Evolutionary conservation across 2,113 vertebrate genomes (phyloP).

Genomic region (Chinchilla lanigera): DNA sequence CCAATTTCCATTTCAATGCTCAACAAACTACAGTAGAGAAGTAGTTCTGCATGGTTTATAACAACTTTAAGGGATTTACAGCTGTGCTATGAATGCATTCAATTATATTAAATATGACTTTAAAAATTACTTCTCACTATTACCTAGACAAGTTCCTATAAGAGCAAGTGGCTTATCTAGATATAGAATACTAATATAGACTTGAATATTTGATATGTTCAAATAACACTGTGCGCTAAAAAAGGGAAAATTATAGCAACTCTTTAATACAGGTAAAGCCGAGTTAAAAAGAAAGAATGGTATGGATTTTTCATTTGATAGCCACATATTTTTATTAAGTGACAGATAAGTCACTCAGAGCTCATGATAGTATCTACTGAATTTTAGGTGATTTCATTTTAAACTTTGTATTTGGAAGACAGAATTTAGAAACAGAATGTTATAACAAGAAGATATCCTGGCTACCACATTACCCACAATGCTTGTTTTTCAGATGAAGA

Average conservation of each 20-base stretch:
- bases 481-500: background rate
- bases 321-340: constrained; percentile 4
- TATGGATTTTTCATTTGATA: background rate
- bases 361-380: background rate
- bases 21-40: constrained; percentile 76
- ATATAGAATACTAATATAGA: constrained; percentile 73
- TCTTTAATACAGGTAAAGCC: constrained; percentile 32
- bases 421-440: background rate
- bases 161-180: constrained; percentile 67
- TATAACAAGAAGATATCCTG: background rate
- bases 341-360: background rate
- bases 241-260: constrained; percentile 33
- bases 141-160: constrained; percentile 66
- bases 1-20: constrained; percentile 83
- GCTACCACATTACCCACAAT: background rate
- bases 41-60: constrained; percentile 80
- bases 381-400: background rate
- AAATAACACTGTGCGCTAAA: constrained; percentile 43
- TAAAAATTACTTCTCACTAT: constrained; percentile 81
- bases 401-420: background rate
- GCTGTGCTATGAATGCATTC: constrained; percentile 80
- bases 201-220: constrained; percentile 68
- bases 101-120: constrained; percentile 84
- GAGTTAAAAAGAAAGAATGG: constrained; percentile 6
- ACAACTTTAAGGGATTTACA: constrained; percentile 81